A percentile compares a stretch with the other conserved stretches of the same genome.
phyloP scores from a whole-genome alignment of 2,888 invertebrate species.

The Andrena trimmerana region DNA sequence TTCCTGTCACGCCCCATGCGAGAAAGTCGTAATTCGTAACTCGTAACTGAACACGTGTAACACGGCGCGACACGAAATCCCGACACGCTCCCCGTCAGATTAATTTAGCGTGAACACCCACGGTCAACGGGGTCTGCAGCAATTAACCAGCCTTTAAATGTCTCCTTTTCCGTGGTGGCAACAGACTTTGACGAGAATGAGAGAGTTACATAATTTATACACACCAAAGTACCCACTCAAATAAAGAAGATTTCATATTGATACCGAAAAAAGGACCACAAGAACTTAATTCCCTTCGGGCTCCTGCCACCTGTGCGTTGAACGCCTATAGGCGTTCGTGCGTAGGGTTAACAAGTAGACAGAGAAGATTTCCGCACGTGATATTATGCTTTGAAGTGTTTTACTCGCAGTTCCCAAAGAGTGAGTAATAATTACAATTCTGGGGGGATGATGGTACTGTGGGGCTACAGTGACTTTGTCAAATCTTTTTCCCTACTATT shows the following conservation, averaged over 20 bases:
- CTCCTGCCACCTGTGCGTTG: too few relatives aligned
- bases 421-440: too few relatives aligned
- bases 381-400: too few relatives aligned
- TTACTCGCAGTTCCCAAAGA: too few relatives aligned
- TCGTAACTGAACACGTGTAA: conserved; percentile 75
- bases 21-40: conserved; percentile 71
- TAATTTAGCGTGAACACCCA: conserved; percentile 65
- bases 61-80: conserved; percentile 48
- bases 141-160: conserved; percentile 60
- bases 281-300: too few relatives aligned
- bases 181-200: not conserved
- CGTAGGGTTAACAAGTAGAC: too few relatives aligned
- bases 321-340: too few relatives aligned
- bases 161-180: not conserved
- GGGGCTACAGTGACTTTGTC: too few relatives aligned
- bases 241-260: not conserved
- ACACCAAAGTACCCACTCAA: not conserved
- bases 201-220: not conserved
- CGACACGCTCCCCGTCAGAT: conserved; percentile 50
- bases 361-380: too few relatives aligned
- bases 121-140: conserved; percentile 14
- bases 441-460: too few relatives aligned
- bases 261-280: not conserved
- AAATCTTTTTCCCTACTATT: too few relatives aligned
- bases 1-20: conserved; percentile 71